These are phyloP conservation scores for Buathra laborator DNA, from an alignment of 2,888 invertebrate species.

Conservation along the genomic window DNA sequence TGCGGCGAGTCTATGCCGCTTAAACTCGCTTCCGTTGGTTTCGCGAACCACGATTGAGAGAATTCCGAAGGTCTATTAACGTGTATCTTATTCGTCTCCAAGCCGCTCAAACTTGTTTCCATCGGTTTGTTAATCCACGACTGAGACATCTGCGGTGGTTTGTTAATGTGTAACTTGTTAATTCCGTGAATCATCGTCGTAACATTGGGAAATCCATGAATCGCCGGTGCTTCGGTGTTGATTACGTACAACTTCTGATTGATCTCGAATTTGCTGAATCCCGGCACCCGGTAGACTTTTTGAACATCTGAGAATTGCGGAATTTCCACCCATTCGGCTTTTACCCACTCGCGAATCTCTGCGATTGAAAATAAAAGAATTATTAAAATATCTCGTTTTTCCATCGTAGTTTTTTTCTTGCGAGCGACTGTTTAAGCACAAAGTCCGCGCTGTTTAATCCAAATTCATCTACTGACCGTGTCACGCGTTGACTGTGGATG, in stretches of 20 bases:
- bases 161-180: neutral
- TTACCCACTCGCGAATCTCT: constrained; percentile 35
- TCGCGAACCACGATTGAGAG: no score
- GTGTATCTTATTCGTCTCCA: no score
- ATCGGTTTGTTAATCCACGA: constrained; percentile 19
- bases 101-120: neutral
- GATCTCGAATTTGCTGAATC: neutral
- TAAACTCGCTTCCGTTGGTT: constrained; percentile 3
- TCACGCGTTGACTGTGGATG: constrained; percentile 66
- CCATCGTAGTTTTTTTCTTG: constrained; percentile 58
- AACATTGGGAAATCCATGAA: neutral
- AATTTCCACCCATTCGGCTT: constrained; percentile 82
- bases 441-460: constrained; percentile 38
- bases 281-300: constrained; percentile 77
- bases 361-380: constrained; percentile 55
- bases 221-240: neutral
- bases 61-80: no score
- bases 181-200: neutral
- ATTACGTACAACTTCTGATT: constrained; percentile 5
- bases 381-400: constrained; percentile 41
- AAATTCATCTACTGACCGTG: constrained; percentile 69
- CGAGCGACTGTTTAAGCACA: neutral
- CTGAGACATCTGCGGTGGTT: constrained; percentile 1
- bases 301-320: constrained; percentile 81
- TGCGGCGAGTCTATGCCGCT: neutral